Evolutionary conservation across 2,113 vertebrate species (phyloP), one percentile per base, ranked within the genome.

Genomic region (Calyptomena viridis): DNA sequence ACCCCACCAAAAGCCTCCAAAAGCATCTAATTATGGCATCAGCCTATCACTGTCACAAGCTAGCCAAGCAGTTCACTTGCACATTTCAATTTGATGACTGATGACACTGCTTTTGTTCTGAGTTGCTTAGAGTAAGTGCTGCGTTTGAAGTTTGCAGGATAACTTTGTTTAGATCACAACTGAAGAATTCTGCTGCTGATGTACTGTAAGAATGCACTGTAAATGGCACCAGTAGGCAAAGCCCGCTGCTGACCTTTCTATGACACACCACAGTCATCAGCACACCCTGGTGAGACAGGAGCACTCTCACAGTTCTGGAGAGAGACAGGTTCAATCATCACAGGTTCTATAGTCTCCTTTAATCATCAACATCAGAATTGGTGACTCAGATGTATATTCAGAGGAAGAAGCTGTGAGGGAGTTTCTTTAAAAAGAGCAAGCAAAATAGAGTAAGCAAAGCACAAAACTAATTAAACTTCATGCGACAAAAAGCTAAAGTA

Each of bases 401-500:
- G 39, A 95, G 21, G 56, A 96, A 97, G 82, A 97, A 96, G 84
- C 72, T 90, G 81, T 76, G 73, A 71, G 69, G 67, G 81, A 94
- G 83, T 33, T 89, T 73, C 78, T 53, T 92, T 75, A 86, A 67
- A 97, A 97, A 96, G 71, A 95, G 59, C 87, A 92, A 95, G 53
- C 40, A 93, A 97, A 98, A 97, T 30, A 93, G 76, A 97, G 89
- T 89, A 95, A 98, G 97, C 95, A 98, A 95, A 96, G 44, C 94
- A 97, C 93, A 97, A 97, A 98, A 97, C 96, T 98, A 98, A 98
- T 98, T 98, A 98, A 97, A 98, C 87, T 97, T 94, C 95, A 93
- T 98, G 87, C 80, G 97, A 97, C 94, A 97, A 97, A 95, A 98
- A 98, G 72, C 92, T 86, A 95, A 94, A 97, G 90, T 91, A 97